Evolutionary conservation across 2,797 vertebrate genomes (phyloP).

Genomic region (Pachyuromys duprasi): DNA sequence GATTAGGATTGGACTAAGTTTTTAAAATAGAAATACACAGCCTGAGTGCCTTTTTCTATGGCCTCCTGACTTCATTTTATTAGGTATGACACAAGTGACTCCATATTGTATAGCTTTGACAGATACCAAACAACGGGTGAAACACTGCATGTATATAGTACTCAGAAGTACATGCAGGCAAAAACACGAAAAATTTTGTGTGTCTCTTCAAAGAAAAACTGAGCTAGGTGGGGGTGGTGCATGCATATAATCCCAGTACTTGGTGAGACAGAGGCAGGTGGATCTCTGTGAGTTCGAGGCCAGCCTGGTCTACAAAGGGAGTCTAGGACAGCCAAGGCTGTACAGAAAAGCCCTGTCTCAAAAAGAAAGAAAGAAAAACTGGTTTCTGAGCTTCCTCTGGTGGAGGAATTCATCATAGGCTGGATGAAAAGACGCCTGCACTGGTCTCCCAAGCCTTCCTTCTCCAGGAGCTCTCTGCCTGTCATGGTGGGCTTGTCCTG

Average conservation of each 20-base stretch:
- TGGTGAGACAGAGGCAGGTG: no score
- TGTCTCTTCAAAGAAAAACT: no score
- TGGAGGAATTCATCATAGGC: background rate
- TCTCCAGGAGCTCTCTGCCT: background rate
- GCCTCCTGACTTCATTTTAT: background rate
- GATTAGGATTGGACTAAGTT: background rate
- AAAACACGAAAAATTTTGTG: background rate
- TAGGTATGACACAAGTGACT: background rate
- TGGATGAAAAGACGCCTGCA: fast-evolving
- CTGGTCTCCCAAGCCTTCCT: no score
- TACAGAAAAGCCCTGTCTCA: no score
- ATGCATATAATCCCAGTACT: no score
- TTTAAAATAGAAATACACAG: background rate
- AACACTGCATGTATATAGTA: background rate
- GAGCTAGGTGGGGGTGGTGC: no score
- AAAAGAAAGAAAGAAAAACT: background rate
- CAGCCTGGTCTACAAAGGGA: no score
- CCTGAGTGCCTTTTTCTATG: background rate
- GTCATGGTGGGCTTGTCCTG: background rate
- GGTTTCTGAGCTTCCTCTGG: background rate
- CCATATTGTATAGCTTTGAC: background rate
- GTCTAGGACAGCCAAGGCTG: no score
- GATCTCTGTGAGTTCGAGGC: no score
- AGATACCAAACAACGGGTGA: background rate
- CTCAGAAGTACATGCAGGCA: background rate